phyloP scores from a whole-genome alignment of 2,888 invertebrate genomes.

The Himalopsyche japonica region DNA sequence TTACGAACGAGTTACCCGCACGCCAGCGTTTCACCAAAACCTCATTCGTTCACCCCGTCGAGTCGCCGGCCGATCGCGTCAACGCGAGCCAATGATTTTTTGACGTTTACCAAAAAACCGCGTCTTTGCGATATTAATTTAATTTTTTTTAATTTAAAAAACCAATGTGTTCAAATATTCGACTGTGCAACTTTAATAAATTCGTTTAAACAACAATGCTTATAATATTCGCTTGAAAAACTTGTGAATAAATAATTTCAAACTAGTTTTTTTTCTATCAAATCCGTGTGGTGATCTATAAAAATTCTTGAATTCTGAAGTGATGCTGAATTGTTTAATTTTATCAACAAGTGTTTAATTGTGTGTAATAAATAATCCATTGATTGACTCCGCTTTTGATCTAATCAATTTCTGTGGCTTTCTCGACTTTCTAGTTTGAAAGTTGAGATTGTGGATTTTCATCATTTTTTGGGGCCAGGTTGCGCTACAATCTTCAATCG shows the following conservation, averaged over 20 bases:
- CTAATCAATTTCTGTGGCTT: background rate
- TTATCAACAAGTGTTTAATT: background rate
- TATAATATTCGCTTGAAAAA: background rate
- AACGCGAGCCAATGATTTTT: constrained; percentile 28
- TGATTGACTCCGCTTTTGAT: background rate
- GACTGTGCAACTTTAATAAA: background rate
- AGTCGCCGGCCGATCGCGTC: constrained; percentile 19
- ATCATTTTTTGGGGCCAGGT: constrained; percentile 22
- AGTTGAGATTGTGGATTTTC: constrained; percentile 11
- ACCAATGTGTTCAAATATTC: background rate
- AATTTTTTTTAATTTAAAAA: background rate
- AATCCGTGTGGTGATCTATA: background rate
- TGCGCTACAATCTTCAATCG: constrained; percentile 33
- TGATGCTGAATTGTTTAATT: background rate
- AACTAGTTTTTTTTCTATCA: background rate
- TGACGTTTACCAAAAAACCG: constrained; percentile 23
- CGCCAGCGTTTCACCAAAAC: constrained; percentile 8
- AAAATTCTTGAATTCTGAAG: background rate
- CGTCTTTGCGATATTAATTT: background rate
- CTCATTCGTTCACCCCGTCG: constrained; percentile 1
- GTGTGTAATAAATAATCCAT: background rate
- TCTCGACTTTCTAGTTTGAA: constrained; percentile 16
- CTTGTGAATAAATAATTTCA: background rate
- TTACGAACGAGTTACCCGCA: background rate
- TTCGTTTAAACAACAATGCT: no score